Conservation (phyloP, 92 coral and sea anemone species). For the Porites lobata region DNA sequence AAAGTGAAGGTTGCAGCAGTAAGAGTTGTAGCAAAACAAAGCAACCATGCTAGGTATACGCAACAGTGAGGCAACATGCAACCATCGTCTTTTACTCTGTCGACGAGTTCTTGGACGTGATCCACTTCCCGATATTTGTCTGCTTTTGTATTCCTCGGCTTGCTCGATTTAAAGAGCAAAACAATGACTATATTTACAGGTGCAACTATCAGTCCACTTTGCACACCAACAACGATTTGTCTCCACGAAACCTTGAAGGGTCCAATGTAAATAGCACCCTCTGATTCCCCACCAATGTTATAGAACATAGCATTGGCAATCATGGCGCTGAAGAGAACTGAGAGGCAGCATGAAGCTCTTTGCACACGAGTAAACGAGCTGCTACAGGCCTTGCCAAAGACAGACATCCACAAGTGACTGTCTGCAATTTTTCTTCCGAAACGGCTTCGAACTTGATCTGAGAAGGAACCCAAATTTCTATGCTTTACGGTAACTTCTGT, state of each 20-base stretch:
- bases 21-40: conserved; percentile 54
- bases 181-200: conserved; percentile 66
- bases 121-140: background rate
- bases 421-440: conserved; percentile 62
- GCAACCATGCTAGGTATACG: conserved; percentile 73
- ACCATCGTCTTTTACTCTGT: conserved; percentile 3
- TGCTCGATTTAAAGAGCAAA: conserved; percentile 46
- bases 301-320: conserved; percentile 75
- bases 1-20: conserved; percentile 72
- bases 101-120: background rate
- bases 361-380: conserved; percentile 69
- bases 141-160: background rate
- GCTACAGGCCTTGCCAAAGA: conserved; percentile 48
- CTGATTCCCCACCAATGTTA: conserved; percentile 42
- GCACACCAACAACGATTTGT: conserved; percentile 68
- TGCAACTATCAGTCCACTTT: conserved; percentile 69
- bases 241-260: conserved; percentile 57
- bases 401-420: conserved; percentile 76
- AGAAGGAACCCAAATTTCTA: conserved; percentile 13
- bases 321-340: conserved; percentile 60
- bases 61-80: conserved; percentile 73
- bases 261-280: conserved; percentile 42
- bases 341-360: conserved; percentile 70
- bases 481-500: conserved; percentile 38
- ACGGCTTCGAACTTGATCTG: conserved; percentile 36